Evolutionary conservation across 2,888 invertebrate species (phyloP), one percentile per base, ranked within the genome.

Genomic region (Seira ritae): DNA sequence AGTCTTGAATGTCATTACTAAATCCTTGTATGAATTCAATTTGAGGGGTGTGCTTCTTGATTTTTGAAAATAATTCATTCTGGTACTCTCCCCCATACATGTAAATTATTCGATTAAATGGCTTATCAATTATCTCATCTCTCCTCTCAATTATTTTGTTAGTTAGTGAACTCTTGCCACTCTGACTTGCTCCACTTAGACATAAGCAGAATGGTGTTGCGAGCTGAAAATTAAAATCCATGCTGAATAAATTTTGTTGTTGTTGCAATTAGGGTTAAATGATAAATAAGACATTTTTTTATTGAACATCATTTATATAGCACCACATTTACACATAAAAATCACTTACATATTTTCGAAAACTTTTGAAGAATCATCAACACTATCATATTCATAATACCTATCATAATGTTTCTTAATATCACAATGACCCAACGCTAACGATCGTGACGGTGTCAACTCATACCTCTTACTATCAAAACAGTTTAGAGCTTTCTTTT

Each of bases 1-100:
- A 37, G 22, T 79, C 80, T 0, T 10, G 12, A 50, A 77, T 22
- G 1, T 83, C 70, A 0, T 42, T 20, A 15, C 77, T 76, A 1
- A 85, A n/a, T 0, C 85, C 85, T 65, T 83, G 12, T 42, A 77
- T 69, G 77, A 85, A 85, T 31, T 46, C 20, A 31, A 85, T 83
- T 0, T 12, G 37, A 17, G 83, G 83, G 0, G 74, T 74, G 1
- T 65, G n/a, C 3, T 17, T 0, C 24, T 80, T 79, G 0, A 85
- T 10, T n/a, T 70, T n/a, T n/a, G n/a, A n/a, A n/a, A n/a, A n/a
- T n/a, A n/a, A n/a, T n/a, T n/a, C n/a, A n/a, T n/a, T n/a, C 31
- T 83, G 85, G 4, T 19, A 73, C 66, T 78, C 85, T 8, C 3
- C 8, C 31, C 3, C 8, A 19, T 85, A 85, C 8, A 76, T 65